Evolutionary conservation across 2,113 vertebrate species (phyloP), one percentile per base, ranked within the genome.

Genomic region (Scomber scombrus): DNA sequence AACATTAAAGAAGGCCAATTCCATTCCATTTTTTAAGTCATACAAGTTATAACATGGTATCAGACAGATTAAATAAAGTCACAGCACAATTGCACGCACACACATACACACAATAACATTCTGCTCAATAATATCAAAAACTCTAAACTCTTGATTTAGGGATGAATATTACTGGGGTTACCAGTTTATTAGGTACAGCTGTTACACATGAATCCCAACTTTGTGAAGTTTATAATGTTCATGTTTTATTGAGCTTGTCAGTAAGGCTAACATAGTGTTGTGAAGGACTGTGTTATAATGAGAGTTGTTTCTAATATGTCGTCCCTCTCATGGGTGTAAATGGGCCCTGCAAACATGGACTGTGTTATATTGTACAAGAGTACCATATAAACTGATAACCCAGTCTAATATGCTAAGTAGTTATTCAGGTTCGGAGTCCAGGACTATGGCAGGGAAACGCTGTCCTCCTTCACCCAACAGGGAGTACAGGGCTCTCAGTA

Each of bases 401-500:
- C 40, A 8, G 2, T 66, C 62, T 50, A 67, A 56, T 21, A 31
- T 43, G 21, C 58, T 80, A 34, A 63, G 62, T 40, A 15, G 19
- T 85, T 88, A 95, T 43, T 95, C 92, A 2, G 85, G 62, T 60
- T 96, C 93, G 34, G 95, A 92, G 0, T 99, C 98, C 13, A 87
- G 90, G 34, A 99, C 93, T 54, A 97, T 68, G 1, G 95, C 93
- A 1, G 97, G 96, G 89, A 98, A 98, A 0, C 5, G 81, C 52
- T 85, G 31, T 1, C 97, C 96, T 5, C 96, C 96, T 72, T 96
- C 94, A 0, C 95, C 97, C 61, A 99, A 94, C 78, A 96, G 92
- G 0, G 96, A 96, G 88, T 98, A 96, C 0, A 94, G 0, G 0
- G 94, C 95, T 23, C 98, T 95, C 40, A 95, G 95, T 3, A 94